A percentile compares a stretch with the other conserved stretches of the same genome.
phyloP scores from a whole-genome alignment of 2,888 invertebrate genomes.

The Onthophagus sagittarius region DNA sequence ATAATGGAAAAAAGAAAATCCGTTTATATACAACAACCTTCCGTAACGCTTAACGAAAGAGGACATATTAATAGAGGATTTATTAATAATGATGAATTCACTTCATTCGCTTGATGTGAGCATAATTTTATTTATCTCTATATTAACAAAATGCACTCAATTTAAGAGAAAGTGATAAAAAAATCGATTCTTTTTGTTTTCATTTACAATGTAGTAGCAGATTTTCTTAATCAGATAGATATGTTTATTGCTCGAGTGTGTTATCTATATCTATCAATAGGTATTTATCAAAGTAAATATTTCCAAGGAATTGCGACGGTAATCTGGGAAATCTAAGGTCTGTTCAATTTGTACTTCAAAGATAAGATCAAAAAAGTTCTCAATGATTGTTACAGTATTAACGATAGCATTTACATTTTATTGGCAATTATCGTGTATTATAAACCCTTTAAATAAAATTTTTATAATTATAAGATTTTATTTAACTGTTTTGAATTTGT shows the following conservation, averaged over 20 bases:
- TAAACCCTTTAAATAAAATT: no score
- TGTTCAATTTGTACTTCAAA: background rate
- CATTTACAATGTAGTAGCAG: background rate
- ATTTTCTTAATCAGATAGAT: background rate
- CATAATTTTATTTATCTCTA: no score
- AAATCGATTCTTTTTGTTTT: background rate
- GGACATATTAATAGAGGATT: constrained; percentile 13
- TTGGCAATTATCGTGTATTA: no score
- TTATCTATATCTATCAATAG: background rate
- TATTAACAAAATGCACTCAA: background rate
- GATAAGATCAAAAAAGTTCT: background rate
- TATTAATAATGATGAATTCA: constrained; percentile 1
- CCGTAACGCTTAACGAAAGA: no score
- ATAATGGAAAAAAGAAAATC: constrained; percentile 3
- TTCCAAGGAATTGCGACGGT: background rate
- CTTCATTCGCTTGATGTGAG: background rate
- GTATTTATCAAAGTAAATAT: background rate
- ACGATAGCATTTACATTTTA: no score
- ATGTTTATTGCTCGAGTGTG: background rate
- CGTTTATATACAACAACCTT: constrained; percentile 4
- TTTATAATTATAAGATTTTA: no score
- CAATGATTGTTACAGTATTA: background rate
- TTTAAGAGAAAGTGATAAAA: background rate
- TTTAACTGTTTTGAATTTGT: no score
- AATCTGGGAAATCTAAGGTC: background rate